phyloP scores from a whole-genome alignment of 2,113 vertebrate species.

The Poicephalus gulielmi region DNA sequence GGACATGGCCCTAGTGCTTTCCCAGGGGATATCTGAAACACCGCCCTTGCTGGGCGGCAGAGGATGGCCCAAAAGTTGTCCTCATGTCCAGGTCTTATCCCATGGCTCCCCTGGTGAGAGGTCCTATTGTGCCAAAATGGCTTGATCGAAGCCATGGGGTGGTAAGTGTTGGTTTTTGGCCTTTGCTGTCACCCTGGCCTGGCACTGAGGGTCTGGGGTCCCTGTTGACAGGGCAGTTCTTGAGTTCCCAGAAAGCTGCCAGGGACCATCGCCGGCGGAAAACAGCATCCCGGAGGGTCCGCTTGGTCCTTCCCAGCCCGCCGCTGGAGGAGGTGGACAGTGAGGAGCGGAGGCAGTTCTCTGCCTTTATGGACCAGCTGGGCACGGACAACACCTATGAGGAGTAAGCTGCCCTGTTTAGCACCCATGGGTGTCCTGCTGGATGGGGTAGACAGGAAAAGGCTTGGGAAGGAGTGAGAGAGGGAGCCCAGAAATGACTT shows the following conservation, averaged over 20 bases:
- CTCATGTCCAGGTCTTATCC: fast-evolving
- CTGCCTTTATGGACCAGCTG: constrained; percentile 68
- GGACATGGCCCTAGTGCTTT: fast-evolving
- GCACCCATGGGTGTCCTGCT: background rate
- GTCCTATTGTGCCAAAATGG: fast-evolving
- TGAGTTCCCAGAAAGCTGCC: constrained; percentile 20
- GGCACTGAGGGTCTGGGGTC: background rate
- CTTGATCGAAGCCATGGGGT: fast-evolving
- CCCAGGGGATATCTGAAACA: fast-evolving
- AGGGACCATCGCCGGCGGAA: constrained; percentile 23
- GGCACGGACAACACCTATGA: constrained; percentile 18
- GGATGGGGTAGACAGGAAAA: background rate
- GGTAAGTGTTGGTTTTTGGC: background rate
- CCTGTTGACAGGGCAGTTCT: constrained; percentile 48
- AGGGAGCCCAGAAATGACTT: background rate
- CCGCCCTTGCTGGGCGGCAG: background rate
- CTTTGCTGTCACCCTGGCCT: fast-evolving
- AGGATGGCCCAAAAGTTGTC: background rate
- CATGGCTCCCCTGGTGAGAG: fast-evolving
- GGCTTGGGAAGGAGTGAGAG: background rate
- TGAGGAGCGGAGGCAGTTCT: constrained; percentile 67
- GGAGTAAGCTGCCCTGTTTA: constrained; percentile 61
- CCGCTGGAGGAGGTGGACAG: background rate
- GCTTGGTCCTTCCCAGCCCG: background rate
- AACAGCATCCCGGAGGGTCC: background rate